These are phyloP conservation scores for Brachionus asplanchnoidis DNA, from an alignment of 1,140 invertebrate species.

Conservation along the genomic window DNA sequence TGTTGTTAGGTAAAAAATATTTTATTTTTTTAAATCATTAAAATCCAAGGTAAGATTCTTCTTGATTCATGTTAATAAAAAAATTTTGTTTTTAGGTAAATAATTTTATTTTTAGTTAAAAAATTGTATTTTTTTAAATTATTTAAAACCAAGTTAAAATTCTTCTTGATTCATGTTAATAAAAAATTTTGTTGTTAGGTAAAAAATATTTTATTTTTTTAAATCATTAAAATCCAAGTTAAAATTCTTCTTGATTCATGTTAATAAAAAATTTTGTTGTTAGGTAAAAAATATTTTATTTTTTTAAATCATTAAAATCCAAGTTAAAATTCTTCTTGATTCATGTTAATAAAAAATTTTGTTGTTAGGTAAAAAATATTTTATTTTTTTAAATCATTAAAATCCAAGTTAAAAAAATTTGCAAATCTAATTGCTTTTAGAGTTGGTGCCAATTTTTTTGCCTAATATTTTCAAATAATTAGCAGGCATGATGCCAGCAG, in stretches of 20 bases:
- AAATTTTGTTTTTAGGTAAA: neutral
- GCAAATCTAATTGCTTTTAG: neutral
- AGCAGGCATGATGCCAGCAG: conserved; percentile 70
- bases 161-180: neutral
- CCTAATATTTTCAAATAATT: conserved; percentile 68
- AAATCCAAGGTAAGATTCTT: neutral
- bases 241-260: neutral
- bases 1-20: neutral
- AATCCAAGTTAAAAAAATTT: neutral
- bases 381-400: neutral
- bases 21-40: neutral
- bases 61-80: neutral
- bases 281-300: neutral
- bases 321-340: neutral
- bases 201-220: neutral
- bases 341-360: neutral
- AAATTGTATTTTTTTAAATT: no score
- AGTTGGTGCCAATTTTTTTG: conserved; percentile 43
- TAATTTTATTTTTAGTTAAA: neutral
- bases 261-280: conserved; percentile 8
- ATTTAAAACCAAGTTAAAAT: neutral
- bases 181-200: neutral
- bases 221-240: no score
- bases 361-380: neutral
- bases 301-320: no score